Conservation (phyloP, 2,113 vertebrate species). For the Agapornis roseicollis region DNA sequence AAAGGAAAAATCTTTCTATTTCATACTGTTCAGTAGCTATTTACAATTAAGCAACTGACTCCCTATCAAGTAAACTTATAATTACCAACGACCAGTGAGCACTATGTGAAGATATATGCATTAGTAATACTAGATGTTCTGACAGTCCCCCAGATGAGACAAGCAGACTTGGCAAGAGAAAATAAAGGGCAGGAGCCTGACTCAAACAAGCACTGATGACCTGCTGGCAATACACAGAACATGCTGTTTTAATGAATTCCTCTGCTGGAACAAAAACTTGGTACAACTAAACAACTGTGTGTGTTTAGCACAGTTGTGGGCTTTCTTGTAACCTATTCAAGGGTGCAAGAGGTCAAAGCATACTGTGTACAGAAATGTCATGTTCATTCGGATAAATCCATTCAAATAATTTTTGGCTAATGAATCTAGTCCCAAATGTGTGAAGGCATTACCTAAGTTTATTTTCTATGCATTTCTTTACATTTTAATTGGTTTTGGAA, state of each 20-base stretch:
- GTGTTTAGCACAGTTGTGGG: neutral
- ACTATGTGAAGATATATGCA: neutral
- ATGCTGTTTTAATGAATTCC: constrained; percentile 23
- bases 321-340: neutral
- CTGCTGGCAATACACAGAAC: constrained; percentile 10
- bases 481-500: neutral
- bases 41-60: neutral
- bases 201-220: neutral
- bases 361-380: neutral
- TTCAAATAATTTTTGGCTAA: neutral
- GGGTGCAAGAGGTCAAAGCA: neutral
- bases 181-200: constrained; percentile 4
- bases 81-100: neutral
- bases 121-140: neutral
- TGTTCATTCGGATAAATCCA: neutral
- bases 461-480: constrained; percentile 13
- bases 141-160: neutral
- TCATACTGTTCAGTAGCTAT: neutral
- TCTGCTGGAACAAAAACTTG: neutral
- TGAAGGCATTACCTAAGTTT: neutral
- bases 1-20: neutral
- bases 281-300: neutral
- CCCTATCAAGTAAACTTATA: neutral
- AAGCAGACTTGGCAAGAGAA: neutral
- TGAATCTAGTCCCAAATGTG: neutral